Conservation (phyloP, 2,888 invertebrate genomes). For the Amphipoea lucens region DNA sequence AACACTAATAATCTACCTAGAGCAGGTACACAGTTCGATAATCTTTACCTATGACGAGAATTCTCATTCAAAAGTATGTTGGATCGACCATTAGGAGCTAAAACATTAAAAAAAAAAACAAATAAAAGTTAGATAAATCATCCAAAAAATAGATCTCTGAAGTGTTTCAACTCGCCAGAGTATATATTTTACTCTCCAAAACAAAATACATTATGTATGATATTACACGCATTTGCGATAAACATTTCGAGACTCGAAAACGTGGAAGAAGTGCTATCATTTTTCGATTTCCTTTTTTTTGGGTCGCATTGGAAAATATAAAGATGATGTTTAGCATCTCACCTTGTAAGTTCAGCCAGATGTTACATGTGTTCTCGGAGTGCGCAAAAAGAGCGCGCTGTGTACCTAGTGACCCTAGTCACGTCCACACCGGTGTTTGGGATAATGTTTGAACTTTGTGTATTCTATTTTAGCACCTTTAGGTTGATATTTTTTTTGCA, state of each 20-base stretch:
- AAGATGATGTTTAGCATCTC: conserved; percentile 57
- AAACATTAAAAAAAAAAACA: neutral
- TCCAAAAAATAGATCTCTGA: conserved; percentile 5
- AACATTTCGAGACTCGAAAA: conserved; percentile 43
- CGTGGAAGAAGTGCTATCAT: conserved; percentile 37
- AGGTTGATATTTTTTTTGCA: conserved; percentile 33
- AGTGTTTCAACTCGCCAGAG: conserved; percentile 15
- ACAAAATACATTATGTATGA: conserved; percentile 40
- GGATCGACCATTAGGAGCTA: no score
- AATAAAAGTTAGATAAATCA: conserved; percentile 15
- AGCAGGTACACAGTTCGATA: neutral
- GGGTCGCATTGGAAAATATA: conserved; percentile 47
- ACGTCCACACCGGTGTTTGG: conserved; percentile 59
- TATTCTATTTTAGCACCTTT: conserved; percentile 44
- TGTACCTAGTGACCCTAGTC: conserved; percentile 61
- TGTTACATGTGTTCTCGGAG: conserved; percentile 57
- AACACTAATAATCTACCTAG: neutral
- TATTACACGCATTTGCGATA: conserved; percentile 41
- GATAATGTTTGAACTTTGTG: conserved; percentile 52
- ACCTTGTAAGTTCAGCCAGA: conserved; percentile 63
- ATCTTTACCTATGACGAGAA: neutral
- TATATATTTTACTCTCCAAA: conserved; percentile 30
- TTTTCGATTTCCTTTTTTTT: conserved; percentile 53
- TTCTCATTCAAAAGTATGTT: no score
- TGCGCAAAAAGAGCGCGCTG: conserved; percentile 40